A percentile compares a stretch with the other conserved stretches of the same genome.
Conservation (phyloP, 2,113 vertebrate species). For the Alosa alosa region DNA sequence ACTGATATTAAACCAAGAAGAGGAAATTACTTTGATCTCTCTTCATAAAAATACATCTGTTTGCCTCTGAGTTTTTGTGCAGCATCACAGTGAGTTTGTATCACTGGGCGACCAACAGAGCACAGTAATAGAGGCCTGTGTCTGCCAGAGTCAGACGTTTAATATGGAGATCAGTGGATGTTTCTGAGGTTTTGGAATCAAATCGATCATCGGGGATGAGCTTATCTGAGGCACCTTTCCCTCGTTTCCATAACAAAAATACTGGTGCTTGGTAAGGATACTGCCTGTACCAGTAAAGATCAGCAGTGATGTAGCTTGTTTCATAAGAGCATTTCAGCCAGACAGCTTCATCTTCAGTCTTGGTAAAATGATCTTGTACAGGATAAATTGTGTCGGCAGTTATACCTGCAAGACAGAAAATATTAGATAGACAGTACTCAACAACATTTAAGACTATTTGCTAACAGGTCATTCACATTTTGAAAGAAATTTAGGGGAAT, state of each 20-base stretch:
- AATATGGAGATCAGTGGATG: background rate
- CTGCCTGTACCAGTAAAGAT: conserved; percentile 25
- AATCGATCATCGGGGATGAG: background rate
- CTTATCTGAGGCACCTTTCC: too few species aligned
- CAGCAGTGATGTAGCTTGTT: background rate
- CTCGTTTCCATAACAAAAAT: background rate
- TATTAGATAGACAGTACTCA: too few species aligned
- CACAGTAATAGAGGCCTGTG: conserved; percentile 24
- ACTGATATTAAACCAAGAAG: background rate
- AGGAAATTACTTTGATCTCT: background rate
- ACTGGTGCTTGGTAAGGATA: background rate
- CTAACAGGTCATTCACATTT: too few species aligned
- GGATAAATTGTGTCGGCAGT: too few species aligned
- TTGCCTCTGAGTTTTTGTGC: conserved; percentile 17
- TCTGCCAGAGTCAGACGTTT: background rate
- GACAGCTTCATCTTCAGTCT: too few species aligned
- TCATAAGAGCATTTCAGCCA: conserved; percentile 1
- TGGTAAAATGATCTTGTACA: too few species aligned
- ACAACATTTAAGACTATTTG: too few species aligned
- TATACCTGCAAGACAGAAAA: too few species aligned
- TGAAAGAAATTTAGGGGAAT: too few species aligned
- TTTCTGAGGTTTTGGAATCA: background rate
- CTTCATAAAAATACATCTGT: background rate
- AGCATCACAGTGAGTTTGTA: background rate
- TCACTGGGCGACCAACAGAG: background rate